Base-by-base conservation (phyloP, 2,113 vertebrate species). In the Oenanthe oenanthe region DNA sequence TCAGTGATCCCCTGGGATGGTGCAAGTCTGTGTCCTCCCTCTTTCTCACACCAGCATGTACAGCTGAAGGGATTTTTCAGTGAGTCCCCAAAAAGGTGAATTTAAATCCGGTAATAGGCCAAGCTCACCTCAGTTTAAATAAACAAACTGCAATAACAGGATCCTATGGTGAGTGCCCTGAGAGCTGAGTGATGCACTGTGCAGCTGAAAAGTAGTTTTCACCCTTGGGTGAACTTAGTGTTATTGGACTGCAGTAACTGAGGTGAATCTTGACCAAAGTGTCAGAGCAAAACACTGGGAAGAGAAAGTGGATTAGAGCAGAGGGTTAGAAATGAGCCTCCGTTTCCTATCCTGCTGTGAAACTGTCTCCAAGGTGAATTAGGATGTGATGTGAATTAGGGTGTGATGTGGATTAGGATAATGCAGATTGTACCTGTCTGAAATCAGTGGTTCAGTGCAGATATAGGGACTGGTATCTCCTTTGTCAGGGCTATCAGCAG, bases 11-110 rank as follows among this genome's bases (percentile, higher is more conserved):
- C 91, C 67, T 74, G 92, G 85, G 97, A 92, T 75, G 26, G 51
- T 77, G 42, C 66, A 79, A 75, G 78, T 71, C 93, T 85, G 42
- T 81, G 68, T 91, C 76, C 73, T 96, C 95, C 94, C 94, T 95
- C 70, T 92, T 94, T 92, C 88, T 94, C 92, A 87, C 71, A 89
- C 42, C 75, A 92, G 22, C 31, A 4, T 58, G 29, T 80, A 32
- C 34, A 62, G 74, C 51, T 88, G 71, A 93, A 56, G 71, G 42
- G 17, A 32, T 89, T 97, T 94, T 81, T 92, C 70, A 82, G 0
- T 53, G 74, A 85, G 28, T 53, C 53, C 66, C 85, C 85, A 19
- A 65, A 89, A 95, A 89, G 74, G 88, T 89, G 74, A 68, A 61
- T 85, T 94, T 68, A 68, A 85, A 96, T 25, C 81, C 82, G 66